These are phyloP conservation scores for Netelia fuscicornis DNA, from an alignment of 2,888 invertebrate species.

Conservation along the genomic window DNA sequence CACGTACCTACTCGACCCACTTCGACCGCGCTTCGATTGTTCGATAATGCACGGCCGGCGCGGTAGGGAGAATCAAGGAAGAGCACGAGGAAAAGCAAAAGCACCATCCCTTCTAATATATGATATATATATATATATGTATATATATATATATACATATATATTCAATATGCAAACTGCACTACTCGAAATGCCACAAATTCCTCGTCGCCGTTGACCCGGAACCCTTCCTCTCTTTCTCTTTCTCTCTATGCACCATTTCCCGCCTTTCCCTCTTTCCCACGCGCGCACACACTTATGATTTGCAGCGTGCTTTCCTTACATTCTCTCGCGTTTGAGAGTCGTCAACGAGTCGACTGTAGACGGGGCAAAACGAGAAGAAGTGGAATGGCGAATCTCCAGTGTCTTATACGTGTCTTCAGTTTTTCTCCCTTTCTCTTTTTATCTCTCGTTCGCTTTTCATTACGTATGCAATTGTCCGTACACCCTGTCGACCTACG, in stretches of 20 bases:
- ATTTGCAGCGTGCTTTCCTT: neutral
- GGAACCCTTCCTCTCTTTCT: constrained; percentile 41
- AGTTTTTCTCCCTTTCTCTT: too few species aligned
- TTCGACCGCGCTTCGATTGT: constrained; percentile 70
- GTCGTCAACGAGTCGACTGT: constrained; percentile 7
- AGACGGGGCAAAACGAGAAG: constrained; percentile 9
- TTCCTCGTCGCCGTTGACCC: constrained; percentile 57
- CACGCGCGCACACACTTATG: neutral
- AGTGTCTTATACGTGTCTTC: too few species aligned
- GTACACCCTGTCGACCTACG: neutral
- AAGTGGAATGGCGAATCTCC: constrained; percentile 4
- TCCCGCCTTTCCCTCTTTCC: constrained; percentile 55
- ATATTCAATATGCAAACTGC: constrained; percentile 51
- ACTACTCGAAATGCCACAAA: constrained; percentile 50
- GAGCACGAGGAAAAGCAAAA: neutral
- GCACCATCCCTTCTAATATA: too few species aligned
- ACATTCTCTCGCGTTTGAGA: constrained; percentile 26
- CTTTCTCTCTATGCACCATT: constrained; percentile 12
- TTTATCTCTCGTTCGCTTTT: constrained; percentile 47
- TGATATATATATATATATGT: too few species aligned
- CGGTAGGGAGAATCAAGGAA: constrained; percentile 34
- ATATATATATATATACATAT: too few species aligned
- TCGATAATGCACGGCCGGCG: constrained; percentile 70
- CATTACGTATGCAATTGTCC: constrained; percentile 49
- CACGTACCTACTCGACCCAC: constrained; percentile 69